Conservation (phyloP, 2,113 vertebrate species). For the Melanerpes aurifrons region DNA sequence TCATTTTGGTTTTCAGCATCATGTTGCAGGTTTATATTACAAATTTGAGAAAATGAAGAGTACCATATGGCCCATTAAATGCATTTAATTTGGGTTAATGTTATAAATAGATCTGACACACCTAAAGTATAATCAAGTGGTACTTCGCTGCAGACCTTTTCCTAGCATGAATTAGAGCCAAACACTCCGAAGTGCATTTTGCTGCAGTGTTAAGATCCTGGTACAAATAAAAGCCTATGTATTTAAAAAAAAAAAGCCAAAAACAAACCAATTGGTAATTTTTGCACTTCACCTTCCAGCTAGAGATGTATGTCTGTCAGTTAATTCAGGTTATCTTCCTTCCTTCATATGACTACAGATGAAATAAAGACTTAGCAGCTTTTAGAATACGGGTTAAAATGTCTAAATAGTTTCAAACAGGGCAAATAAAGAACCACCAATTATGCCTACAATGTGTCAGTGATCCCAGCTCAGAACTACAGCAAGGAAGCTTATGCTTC, state of each 20-base stretch:
- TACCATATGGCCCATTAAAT: slow-evolving; percentile 18
- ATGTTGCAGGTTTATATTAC: not conserved
- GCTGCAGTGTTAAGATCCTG: not conserved
- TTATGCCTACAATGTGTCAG: not conserved
- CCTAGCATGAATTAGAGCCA: not conserved
- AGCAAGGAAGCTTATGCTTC: not conserved
- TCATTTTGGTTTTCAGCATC: not conserved
- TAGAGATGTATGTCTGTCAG: not conserved
- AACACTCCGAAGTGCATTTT: not conserved
- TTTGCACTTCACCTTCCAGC: not conserved
- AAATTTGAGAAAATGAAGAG: not conserved
- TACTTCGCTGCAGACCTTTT: not conserved
- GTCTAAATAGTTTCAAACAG: not conserved
- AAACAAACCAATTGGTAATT: not conserved
- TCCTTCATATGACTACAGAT: not conserved
- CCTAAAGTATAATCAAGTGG: not conserved
- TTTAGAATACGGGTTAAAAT: not conserved
- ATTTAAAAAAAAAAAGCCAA: not conserved
- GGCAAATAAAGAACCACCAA: not conserved
- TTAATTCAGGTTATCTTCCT: not conserved
- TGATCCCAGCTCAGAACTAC: not conserved
- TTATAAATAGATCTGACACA: not conserved
- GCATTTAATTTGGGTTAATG: not conserved
- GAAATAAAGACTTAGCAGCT: not conserved
- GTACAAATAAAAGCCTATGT: not conserved